Base-by-base conservation (phyloP, 2,888 invertebrate genomes). In the Amphiduros pacificus region DNA sequence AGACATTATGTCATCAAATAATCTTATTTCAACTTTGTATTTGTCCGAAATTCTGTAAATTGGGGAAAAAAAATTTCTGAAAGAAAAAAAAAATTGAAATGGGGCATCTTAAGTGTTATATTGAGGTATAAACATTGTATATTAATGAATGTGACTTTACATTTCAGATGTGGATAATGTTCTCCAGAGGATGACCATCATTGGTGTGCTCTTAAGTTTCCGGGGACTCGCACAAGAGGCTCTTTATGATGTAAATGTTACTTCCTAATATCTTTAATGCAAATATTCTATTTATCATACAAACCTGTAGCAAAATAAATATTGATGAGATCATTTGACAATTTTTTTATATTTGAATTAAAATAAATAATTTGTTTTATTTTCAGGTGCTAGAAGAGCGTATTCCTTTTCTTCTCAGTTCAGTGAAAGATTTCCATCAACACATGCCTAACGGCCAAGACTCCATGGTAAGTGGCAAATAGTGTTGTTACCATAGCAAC, bases 181-280 rank as follows among this genome's bases (percentile, higher is more conserved):
- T 2, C 84, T 99, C 55, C 94, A 97, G 81, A 87, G 98, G 71
- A 95, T 99, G 90, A 96, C 95, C 29, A 97, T 98, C 68, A 93
- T 99, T 72, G 99, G 99, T 3, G 97, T 99, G 0, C 95, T 99
- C 70, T 86, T 99, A 72, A 92, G 94, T 76, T 99, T 99, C 83
- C 88, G 97, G 24, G 91, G 93, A 80, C 87, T 99, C 58, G 90
- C 96, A 0, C 97, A 97, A 78, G 92, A 94, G 68, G 95, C 98
- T 4, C 85, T 99, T 31, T 89, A 56, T 20, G 70, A 71, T 61
- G 71, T 71, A 60, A 62, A 66, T 62, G 24, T 29, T 22, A 44
- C n/a, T 9, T 51, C 5, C 6, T 51, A 48, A 27, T 51, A 51
- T 9, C 26, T 11, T 51, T 9, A 24, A 24, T 11, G 26, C 4